A percentile compares a stretch with the other conserved stretches of the same genome.
phyloP scores from a whole-genome alignment of 2,797 vertebrate species.

The Sarcoramphus papa region DNA sequence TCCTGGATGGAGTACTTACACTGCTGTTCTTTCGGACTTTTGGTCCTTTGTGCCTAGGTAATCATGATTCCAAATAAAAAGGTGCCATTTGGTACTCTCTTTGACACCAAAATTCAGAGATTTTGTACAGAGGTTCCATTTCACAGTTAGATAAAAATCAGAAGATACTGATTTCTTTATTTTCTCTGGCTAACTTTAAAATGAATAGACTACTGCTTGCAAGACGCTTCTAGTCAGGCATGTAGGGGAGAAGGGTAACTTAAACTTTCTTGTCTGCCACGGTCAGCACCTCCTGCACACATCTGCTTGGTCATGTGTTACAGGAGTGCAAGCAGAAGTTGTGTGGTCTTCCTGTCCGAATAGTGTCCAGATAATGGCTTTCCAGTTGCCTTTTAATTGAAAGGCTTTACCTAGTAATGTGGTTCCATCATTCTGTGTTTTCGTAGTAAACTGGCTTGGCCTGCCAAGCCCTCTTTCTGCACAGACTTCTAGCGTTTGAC shows the following conservation, averaged over 20 bases:
- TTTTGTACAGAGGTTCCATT: not conserved
- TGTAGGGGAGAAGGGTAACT: not conserved
- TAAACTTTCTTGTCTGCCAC: not conserved
- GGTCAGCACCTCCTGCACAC: not conserved
- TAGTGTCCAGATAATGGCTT: not conserved
- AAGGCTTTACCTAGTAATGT: not conserved
- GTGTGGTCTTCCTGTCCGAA: not conserved
- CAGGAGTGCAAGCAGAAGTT: not conserved
- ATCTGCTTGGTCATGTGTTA: not conserved
- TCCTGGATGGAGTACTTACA: not conserved
- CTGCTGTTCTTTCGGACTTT: not conserved
- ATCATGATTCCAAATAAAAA: not conserved
- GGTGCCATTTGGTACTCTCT: not conserved
- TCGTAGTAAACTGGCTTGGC: not conserved
- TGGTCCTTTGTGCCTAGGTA: not conserved
- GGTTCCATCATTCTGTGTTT: not conserved
- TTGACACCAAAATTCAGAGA: not conserved
- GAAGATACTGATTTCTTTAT: not conserved
- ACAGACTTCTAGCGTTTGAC: not conserved
- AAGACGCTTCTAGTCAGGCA: not conserved
- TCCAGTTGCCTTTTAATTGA: not conserved
- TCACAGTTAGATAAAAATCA: not conserved
- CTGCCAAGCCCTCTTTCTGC: not conserved
- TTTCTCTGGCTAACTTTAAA: not conserved
- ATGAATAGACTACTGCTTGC: not conserved